Conservation (phyloP, 2,888 invertebrate genomes). For the Cataglyphis livida region DNA sequence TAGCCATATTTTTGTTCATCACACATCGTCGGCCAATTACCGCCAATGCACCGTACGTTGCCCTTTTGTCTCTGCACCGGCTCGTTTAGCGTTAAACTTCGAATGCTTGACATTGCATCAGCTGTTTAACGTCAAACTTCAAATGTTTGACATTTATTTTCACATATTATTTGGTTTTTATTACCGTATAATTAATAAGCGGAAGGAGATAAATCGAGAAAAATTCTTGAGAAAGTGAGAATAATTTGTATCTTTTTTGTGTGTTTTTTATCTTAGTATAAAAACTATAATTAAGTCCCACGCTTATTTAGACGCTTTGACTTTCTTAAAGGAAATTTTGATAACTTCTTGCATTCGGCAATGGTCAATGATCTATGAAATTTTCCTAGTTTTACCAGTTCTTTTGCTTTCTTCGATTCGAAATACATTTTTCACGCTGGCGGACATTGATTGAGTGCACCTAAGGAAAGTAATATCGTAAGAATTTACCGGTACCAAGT, state of each 20-base stretch:
- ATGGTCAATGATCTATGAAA: slow-evolving; percentile 54
- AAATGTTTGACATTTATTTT: not conserved
- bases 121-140: not conserved
- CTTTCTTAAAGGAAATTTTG: slow-evolving; percentile 31
- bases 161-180: not conserved
- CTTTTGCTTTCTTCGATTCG: slow-evolving; percentile 57
- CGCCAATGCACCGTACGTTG: slow-evolving; percentile 3
- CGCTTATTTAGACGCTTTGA: not conserved
- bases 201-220: not conserved
- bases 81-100: not conserved
- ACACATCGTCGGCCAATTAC: not conserved
- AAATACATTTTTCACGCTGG: slow-evolving; percentile 68
- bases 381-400: slow-evolving; percentile 29
- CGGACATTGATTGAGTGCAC: slow-evolving; percentile 68
- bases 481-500: slow-evolving; percentile 58
- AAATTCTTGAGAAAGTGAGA: not conserved
- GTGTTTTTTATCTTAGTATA: not conserved
- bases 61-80: slow-evolving; percentile 12
- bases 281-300: not conserved
- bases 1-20: slow-evolving; percentile 37
- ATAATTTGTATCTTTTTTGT: slow-evolving; percentile 8
- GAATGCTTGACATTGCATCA: not conserved
- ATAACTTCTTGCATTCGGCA: slow-evolving; percentile 32
- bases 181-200: not conserved
- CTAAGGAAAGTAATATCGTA: slow-evolving; percentile 63